Evolutionary conservation across 2,113 vertebrate species (phyloP).

Genomic region (Urocynchramus pylzowi): DNA sequence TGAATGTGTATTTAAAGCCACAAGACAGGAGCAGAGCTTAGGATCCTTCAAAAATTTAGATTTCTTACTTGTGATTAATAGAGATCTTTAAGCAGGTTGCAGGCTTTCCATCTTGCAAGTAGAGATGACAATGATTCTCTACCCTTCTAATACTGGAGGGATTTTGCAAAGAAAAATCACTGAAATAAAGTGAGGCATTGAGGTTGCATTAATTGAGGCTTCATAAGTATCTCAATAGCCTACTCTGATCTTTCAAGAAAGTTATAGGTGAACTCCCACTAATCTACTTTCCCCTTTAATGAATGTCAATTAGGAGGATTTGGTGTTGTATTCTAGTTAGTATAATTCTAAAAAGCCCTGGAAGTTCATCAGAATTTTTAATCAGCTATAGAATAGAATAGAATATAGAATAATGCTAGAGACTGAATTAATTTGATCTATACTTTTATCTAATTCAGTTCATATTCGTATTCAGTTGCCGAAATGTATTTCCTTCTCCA

Average conservation of each 20-base stretch:
- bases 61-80: neutral
- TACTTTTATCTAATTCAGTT: neutral
- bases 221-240: neutral
- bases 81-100: neutral
- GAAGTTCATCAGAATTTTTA: neutral
- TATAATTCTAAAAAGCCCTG: neutral
- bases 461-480: neutral
- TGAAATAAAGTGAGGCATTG: neutral
- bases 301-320: neutral
- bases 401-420: neutral
- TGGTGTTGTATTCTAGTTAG: neutral
- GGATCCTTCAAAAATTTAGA: neutral
- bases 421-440: neutral
- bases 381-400: too few species aligned
- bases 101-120: neutral
- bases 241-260: neutral
- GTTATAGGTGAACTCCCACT: neutral
- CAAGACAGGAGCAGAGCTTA: neutral
- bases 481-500: slow-evolving; percentile 6
- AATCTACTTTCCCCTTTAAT: neutral
- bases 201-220: neutral
- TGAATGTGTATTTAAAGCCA: neutral
- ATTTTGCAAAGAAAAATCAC: neutral
- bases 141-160: neutral
- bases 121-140: neutral